Percentiles rank a stretch among this genome's conserved stretches.
These are phyloP conservation scores for Clanis bilineata DNA, from an alignment of 2,888 invertebrate species.

Conservation along the genomic window DNA sequence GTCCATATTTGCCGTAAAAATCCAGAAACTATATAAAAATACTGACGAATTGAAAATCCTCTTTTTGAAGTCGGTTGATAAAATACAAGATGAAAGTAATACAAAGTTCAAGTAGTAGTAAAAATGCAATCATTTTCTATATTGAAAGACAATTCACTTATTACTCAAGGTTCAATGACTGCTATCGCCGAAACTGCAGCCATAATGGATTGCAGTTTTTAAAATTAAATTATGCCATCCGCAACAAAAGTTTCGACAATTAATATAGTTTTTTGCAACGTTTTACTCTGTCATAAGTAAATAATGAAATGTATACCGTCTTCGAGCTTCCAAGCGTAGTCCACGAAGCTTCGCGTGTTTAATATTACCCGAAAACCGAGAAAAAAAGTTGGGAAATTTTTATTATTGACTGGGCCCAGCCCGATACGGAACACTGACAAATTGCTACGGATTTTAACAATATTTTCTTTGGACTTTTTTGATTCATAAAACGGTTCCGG, in stretches of 20 bases:
- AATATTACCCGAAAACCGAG: conserved; percentile 66
- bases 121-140: neutral
- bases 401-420: conserved; percentile 72
- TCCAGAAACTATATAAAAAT: too few relatives aligned
- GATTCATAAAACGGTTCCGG: conserved; percentile 40
- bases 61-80: too few relatives aligned
- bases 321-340: conserved; percentile 45
- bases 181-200: neutral
- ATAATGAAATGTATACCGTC: conserved; percentile 65
- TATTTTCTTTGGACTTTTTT: conserved; percentile 41
- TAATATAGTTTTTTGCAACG: conserved; percentile 65
- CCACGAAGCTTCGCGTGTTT: conserved; percentile 73
- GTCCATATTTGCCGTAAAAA: too few relatives aligned
- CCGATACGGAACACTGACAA: conserved; percentile 74
- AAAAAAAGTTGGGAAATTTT: conserved; percentile 64
- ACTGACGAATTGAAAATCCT: too few relatives aligned
- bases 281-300: conserved; percentile 63
- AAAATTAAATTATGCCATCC: conserved; percentile 51
- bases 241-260: conserved; percentile 57
- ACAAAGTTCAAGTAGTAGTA: neutral
- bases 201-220: conserved; percentile 6
- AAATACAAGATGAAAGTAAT: neutral
- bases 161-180: conserved; percentile 2
- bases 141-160: conserved; percentile 8
- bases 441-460: conserved; percentile 65